Evolutionary conservation across 2,113 vertebrate species (phyloP).

Genomic region (Percina caprodes): DNA sequence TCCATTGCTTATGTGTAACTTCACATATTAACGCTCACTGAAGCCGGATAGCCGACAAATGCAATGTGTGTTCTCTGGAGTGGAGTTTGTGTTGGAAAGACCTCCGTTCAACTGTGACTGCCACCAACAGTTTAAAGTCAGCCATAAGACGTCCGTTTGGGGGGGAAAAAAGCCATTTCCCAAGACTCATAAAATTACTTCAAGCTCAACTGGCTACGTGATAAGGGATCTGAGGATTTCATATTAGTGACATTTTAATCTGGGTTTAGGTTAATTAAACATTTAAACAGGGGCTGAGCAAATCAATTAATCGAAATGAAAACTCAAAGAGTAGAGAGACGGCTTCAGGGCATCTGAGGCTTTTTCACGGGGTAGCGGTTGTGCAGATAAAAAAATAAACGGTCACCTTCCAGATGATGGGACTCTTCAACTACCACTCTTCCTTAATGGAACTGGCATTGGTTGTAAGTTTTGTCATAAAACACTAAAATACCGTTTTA

Average conservation of each 20-base stretch:
- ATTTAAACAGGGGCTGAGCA: conserved; percentile 43
- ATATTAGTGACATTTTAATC: conserved; percentile 65
- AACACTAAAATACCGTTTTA: conserved; percentile 63
- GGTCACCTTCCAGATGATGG: conserved; percentile 58
- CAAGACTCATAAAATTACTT: conserved; percentile 47
- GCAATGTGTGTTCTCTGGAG: neutral
- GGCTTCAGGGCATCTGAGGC: conserved; percentile 1
- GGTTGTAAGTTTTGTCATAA: conserved; percentile 62
- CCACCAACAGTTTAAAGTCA: conserved; percentile 21
- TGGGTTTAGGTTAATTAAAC: conserved; percentile 64
- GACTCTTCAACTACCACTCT: conserved; percentile 51
- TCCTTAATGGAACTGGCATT: conserved; percentile 47
- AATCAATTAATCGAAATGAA: conserved; percentile 57
- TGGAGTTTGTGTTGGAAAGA: conserved; percentile 28
- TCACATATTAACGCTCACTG: conserved; percentile 3
- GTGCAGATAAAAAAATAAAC: conserved; percentile 34
- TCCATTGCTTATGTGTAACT: conserved; percentile 11
- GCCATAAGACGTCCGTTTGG: conserved; percentile 8
- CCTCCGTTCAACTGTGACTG: conserved; percentile 17
- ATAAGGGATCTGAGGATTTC: conserved; percentile 56
- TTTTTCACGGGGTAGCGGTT: conserved; percentile 17
- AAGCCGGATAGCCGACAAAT: neutral
- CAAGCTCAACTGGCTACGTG: conserved; percentile 42
- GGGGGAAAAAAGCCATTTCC: conserved; percentile 46
- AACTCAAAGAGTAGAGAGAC: conserved; percentile 3